phyloP scores from a whole-genome alignment of 2,888 invertebrate genomes.

The Noctua pronuba region DNA sequence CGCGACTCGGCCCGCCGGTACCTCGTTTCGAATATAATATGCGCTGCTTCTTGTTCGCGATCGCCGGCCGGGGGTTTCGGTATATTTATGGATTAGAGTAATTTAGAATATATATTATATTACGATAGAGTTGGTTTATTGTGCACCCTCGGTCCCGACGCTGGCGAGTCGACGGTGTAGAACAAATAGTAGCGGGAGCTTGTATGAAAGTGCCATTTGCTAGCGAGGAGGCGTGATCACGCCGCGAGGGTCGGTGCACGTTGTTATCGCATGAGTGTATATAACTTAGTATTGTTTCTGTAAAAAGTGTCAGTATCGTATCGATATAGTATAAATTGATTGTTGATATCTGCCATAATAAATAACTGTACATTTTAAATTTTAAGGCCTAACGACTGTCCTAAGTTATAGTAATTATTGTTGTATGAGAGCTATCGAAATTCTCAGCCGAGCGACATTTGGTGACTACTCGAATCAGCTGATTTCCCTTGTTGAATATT shows the following conservation, averaged over 20 bases:
- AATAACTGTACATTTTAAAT: slow-evolving; percentile 88
- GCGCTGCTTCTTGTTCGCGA: slow-evolving; percentile 70
- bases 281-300: slow-evolving; percentile 82
- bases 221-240: slow-evolving; percentile 66
- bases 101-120: slow-evolving; percentile 73
- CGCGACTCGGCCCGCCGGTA: slow-evolving; percentile 66
- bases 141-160: slow-evolving; percentile 70
- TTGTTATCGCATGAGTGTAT: slow-evolving; percentile 81
- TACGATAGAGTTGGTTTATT: slow-evolving; percentile 70
- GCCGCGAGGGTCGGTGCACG: slow-evolving; percentile 73
- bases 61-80: slow-evolving; percentile 70
- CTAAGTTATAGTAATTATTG: slow-evolving; percentile 85
- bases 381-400: slow-evolving; percentile 90
- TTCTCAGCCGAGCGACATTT: slow-evolving; percentile 74
- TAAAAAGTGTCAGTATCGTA: slow-evolving; percentile 86
- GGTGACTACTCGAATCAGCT: slow-evolving; percentile 69
- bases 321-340: slow-evolving; percentile 85
- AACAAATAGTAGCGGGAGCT: slow-evolving; percentile 67
- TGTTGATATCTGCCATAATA: slow-evolving; percentile 90
- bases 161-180: slow-evolving; percentile 54
- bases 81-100: slow-evolving; percentile 79
- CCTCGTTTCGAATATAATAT: slow-evolving; percentile 71
- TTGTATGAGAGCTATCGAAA: slow-evolving; percentile 79
- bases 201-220: slow-evolving; percentile 82
- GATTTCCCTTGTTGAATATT: slow-evolving; percentile 79